These are phyloP conservation scores for Leptodactylus fallax DNA, from an alignment of 2,797 vertebrate species.

Conservation along the genomic window DNA sequence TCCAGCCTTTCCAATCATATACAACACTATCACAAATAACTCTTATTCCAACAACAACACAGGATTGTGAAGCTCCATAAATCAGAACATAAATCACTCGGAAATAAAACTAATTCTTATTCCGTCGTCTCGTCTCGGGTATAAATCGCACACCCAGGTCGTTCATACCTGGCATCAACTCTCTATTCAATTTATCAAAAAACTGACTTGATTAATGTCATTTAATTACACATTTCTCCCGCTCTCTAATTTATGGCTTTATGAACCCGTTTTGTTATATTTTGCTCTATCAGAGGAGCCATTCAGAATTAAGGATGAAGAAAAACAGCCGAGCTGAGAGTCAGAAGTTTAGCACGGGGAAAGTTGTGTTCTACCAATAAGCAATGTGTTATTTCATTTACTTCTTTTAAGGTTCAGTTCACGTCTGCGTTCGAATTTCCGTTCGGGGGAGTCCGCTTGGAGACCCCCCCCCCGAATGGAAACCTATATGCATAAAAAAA, in stretches of 20 bases:
- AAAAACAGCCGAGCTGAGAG: background rate
- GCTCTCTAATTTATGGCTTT: constrained; percentile 56
- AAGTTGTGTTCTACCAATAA: background rate
- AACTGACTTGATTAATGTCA: constrained; percentile 58
- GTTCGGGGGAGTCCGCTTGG: too few species aligned
- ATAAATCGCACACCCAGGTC: constrained; percentile 58
- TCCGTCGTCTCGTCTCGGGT: constrained; percentile 51
- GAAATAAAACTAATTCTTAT: constrained; percentile 63
- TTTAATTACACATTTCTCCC: constrained; percentile 57
- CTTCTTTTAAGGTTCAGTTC: too few species aligned
- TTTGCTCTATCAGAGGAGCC: constrained; percentile 48
- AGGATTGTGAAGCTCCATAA: constrained; percentile 54
- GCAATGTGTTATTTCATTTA: background rate
- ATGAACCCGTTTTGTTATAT: constrained; percentile 50
- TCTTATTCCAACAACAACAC: constrained; percentile 54
- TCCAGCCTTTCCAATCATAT: constrained; percentile 35
- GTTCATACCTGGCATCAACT: constrained; percentile 58
- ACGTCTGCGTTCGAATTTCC: too few species aligned
- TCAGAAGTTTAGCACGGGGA: background rate
- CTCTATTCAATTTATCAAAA: constrained; percentile 56
- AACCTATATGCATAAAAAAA: too few species aligned
- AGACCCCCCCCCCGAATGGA: too few species aligned
- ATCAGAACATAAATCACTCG: constrained; percentile 63
- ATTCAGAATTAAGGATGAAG: constrained; percentile 36
- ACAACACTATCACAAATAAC: constrained; percentile 49